phyloP scores from a whole-genome alignment of 2,888 invertebrate genomes.

The Drosophila anomalipes region DNA sequence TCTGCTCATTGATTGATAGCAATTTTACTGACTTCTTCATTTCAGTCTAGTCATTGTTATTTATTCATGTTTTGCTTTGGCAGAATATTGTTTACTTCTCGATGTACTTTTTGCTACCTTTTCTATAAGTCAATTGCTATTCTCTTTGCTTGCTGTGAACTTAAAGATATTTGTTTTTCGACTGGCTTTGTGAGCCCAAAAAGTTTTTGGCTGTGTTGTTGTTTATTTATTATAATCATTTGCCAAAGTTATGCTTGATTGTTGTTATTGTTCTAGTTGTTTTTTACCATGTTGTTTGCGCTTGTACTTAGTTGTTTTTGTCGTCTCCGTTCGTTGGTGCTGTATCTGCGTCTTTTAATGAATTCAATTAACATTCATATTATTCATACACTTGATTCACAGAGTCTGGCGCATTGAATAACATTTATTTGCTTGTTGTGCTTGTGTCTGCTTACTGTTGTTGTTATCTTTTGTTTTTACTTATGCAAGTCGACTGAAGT shows the following conservation, averaged over 20 bases:
- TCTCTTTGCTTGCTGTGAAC: slow-evolving; percentile 10
- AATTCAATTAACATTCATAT: slow-evolving; percentile 81
- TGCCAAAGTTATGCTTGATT: slow-evolving; percentile 59
- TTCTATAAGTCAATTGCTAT: slow-evolving; percentile 2
- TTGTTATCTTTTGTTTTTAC: slow-evolving; percentile 36
- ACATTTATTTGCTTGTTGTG: slow-evolving; percentile 65
- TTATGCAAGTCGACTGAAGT: slow-evolving; percentile 42
- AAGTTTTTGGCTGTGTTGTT: slow-evolving; percentile 52
- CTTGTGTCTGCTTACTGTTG: slow-evolving; percentile 32
- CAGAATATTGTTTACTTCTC: slow-evolving; percentile 11
- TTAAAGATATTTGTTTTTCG: slow-evolving; percentile 32
- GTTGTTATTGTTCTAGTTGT: slow-evolving; percentile 21
- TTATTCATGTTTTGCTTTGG: slow-evolving; percentile 1
- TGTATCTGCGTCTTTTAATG: slow-evolving; percentile 51
- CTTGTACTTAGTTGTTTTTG: slow-evolving; percentile 53
- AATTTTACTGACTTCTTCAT: neutral
- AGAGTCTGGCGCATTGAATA: slow-evolving; percentile 61
- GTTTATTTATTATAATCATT: slow-evolving; percentile 69
- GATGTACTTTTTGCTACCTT: slow-evolving; percentile 3
- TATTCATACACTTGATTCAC: slow-evolving; percentile 78
- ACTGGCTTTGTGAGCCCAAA: slow-evolving; percentile 40
- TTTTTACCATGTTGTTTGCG: slow-evolving; percentile 48
- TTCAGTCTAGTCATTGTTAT: neutral
- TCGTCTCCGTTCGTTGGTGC: slow-evolving; percentile 27
- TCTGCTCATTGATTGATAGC: slow-evolving; percentile 23